These are phyloP conservation scores for Tryphoninae sp. DNA, from an alignment of 2,888 invertebrate species.

Conservation along the genomic window DNA sequence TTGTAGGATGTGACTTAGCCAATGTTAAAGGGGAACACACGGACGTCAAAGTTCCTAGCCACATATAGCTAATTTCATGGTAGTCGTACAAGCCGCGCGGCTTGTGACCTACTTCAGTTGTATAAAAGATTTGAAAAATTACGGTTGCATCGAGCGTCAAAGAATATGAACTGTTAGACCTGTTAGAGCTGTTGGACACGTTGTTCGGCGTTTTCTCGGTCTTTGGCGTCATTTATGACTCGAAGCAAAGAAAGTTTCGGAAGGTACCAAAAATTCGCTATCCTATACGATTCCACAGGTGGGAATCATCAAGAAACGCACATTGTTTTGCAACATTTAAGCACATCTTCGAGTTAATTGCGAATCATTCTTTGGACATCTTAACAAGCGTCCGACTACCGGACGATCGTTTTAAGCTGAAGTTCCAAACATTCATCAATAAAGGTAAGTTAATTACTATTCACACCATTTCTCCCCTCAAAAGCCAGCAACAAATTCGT, in stretches of 20 bases:
- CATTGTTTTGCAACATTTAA: too few relatives aligned
- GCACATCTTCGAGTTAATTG: too few relatives aligned
- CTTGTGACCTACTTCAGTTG: background rate
- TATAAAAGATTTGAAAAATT: conserved; percentile 18
- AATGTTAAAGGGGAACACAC: background rate
- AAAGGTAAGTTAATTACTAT: too few relatives aligned
- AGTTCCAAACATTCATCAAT: too few relatives aligned
- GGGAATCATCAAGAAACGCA: background rate
- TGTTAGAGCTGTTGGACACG: background rate
- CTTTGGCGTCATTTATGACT: background rate
- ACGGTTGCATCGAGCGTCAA: conserved; percentile 4
- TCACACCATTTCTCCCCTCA: too few relatives aligned
- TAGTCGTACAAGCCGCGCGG: too few relatives aligned
- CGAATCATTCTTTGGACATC: too few relatives aligned
- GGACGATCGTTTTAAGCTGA: too few relatives aligned
- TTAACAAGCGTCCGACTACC: too few relatives aligned
- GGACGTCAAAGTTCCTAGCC: background rate
- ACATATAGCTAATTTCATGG: too few relatives aligned
- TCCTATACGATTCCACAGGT: background rate
- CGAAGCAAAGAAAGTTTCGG: background rate
- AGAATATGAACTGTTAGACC: background rate
- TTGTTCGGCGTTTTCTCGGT: background rate
- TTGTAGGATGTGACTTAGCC: background rate
- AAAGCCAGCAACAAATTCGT: too few relatives aligned
- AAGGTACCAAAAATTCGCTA: background rate